A percentile compares a stretch with the other conserved stretches of the same genome.
Evolutionary conservation across 2,113 vertebrate species (phyloP).

Genomic region (Myotis yumanensis): DNA sequence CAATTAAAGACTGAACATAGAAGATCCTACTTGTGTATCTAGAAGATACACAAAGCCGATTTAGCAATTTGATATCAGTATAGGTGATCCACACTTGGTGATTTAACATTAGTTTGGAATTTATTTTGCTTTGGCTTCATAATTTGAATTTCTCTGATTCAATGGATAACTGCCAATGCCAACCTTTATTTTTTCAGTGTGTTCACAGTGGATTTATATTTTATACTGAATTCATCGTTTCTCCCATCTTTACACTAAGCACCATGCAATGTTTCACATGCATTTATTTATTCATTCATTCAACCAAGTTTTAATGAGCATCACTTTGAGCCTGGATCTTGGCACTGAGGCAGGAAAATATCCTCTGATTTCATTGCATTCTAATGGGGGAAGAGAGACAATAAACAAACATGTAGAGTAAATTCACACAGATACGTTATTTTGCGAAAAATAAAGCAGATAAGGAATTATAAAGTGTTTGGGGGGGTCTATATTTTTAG

Average conservation of each 20-base stretch:
- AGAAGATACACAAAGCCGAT: not conserved
- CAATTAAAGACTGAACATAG: not conserved
- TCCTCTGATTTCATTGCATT: not conserved
- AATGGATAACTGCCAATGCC: not conserved
- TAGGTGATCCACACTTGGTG: not conserved
- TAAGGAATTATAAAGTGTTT: not conserved
- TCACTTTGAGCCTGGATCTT: not conserved
- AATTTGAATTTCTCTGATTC: not conserved
- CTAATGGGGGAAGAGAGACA: not conserved
- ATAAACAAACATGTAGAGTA: not conserved
- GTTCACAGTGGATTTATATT: not conserved
- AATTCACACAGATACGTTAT: not conserved
- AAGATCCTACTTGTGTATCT: not conserved
- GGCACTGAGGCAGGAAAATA: not conserved
- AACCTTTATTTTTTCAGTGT: constrained; percentile 23
- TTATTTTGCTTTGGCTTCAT: not conserved
- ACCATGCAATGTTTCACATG: not conserved
- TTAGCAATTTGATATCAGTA: not conserved
- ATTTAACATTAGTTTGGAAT: not conserved
- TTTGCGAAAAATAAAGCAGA: not conserved
- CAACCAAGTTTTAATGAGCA: not conserved
- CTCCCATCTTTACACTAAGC: not conserved
- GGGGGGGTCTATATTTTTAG: not conserved
- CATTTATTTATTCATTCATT: not conserved
- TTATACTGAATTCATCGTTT: not conserved